phyloP scores from a whole-genome alignment of 2,113 vertebrate genomes.

The Tupaia chinensis region DNA sequence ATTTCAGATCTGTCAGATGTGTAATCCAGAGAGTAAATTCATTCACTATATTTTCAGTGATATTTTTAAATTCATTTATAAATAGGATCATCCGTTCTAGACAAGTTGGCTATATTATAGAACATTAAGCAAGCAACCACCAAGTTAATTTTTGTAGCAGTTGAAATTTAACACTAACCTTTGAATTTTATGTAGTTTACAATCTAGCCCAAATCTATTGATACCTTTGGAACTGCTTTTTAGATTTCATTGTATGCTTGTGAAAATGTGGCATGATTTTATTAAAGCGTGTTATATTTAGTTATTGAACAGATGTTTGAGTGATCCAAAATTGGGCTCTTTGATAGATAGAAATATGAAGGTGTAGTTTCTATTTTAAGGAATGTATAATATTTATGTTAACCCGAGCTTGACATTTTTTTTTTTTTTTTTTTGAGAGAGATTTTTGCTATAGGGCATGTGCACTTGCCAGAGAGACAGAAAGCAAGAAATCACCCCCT shows the following conservation, averaged over 20 bases:
- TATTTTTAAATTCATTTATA: slow-evolving; percentile 47
- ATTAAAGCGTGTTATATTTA: slow-evolving; percentile 52
- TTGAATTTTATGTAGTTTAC: slow-evolving; percentile 51
- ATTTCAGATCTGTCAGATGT: slow-evolving; percentile 68
- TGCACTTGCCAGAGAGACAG: too few species aligned
- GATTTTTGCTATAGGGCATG: too few species aligned
- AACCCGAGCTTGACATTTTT: slow-evolving; percentile 1
- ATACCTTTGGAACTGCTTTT: slow-evolving; percentile 52
- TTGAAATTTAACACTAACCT: slow-evolving; percentile 62
- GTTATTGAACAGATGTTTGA: slow-evolving; percentile 42
- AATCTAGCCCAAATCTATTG: not conserved
- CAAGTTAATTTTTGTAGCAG: slow-evolving; percentile 55
- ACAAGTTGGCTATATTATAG: slow-evolving; percentile 43
- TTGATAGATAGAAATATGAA: slow-evolving; percentile 33
- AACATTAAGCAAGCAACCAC: slow-evolving; percentile 59
- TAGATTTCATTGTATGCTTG: slow-evolving; percentile 4
- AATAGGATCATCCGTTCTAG: slow-evolving; percentile 48
- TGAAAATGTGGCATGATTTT: slow-evolving; percentile 58
- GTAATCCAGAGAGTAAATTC: slow-evolving; percentile 57
- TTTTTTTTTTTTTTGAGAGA: too few species aligned
- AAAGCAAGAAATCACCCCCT: too few species aligned
- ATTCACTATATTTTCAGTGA: slow-evolving; percentile 72
- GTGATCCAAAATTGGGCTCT: slow-evolving; percentile 52
- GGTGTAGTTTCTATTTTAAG: slow-evolving; percentile 49
- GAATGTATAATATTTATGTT: slow-evolving; percentile 55